Conservation (phyloP, 2,888 invertebrate species). For the Stenotaenia linearis region DNA sequence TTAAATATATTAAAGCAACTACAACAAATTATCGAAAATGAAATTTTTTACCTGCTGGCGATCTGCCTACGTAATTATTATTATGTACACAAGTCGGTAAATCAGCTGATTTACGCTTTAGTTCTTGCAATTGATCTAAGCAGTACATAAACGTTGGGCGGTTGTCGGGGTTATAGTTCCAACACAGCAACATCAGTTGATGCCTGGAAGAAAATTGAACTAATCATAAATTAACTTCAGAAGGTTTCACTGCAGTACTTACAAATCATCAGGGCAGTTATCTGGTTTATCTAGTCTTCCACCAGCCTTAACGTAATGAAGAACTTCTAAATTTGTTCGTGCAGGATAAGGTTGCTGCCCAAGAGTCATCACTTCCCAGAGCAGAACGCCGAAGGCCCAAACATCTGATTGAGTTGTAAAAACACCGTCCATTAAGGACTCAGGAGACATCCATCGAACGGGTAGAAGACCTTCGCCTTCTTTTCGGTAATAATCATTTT, state of each 20-base stretch:
- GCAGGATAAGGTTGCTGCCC: slow-evolving; percentile 97
- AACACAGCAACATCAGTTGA: slow-evolving; percentile 77
- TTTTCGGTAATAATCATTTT: slow-evolving; percentile 94
- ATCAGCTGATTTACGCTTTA: slow-evolving; percentile 45
- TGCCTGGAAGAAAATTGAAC: slow-evolving; percentile 56
- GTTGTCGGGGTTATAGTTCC: slow-evolving; percentile 74
- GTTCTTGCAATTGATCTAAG: slow-evolving; percentile 57
- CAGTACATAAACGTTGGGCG: slow-evolving; percentile 83
- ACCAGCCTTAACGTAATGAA: slow-evolving; percentile 80
- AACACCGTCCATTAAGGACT: slow-evolving; percentile 89
- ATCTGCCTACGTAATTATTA: slow-evolving; percentile 50
- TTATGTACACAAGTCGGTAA: slow-evolving; percentile 49
- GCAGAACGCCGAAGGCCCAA: slow-evolving; percentile 66
- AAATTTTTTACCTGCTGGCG: slow-evolving; percentile 29
- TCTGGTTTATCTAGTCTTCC: slow-evolving; percentile 65
- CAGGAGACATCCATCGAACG: slow-evolving; percentile 96
- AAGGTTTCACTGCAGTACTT: slow-evolving; percentile 40
- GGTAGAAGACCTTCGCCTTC: slow-evolving; percentile 84
- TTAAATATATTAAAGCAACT: slow-evolving; percentile 44
- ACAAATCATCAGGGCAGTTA: slow-evolving; percentile 69
- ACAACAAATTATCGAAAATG: not conserved
- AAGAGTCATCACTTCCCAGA: slow-evolving; percentile 95
- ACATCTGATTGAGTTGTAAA: slow-evolving; percentile 96
- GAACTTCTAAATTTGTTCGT: slow-evolving; percentile 82
- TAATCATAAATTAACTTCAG: not conserved